A percentile compares a stretch with the other conserved stretches of the same genome.
Conservation (phyloP, 1,140 invertebrate genomes). For the Pemphigus obesinymphae region DNA sequence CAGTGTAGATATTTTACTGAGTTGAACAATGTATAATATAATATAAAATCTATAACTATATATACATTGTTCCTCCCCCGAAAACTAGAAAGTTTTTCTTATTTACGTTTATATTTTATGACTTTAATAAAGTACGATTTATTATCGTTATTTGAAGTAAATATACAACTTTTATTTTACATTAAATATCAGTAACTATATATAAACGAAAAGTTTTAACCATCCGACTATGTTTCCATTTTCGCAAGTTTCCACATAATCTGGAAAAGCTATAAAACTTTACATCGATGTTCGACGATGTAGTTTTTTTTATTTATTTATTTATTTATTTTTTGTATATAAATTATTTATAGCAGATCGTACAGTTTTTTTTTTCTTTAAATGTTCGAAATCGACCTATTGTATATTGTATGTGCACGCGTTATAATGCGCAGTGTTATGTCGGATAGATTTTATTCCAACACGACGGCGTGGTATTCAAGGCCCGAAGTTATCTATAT, state of each 20-base stretch:
- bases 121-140: slow-evolving; percentile 38
- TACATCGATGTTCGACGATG: slow-evolving; percentile 28
- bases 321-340: not conserved
- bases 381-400: slow-evolving; percentile 6
- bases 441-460: not conserved
- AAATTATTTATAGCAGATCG: slow-evolving; percentile 18
- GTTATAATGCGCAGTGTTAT: not conserved
- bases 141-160: slow-evolving; percentile 22
- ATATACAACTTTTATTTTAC: slow-evolving; percentile 33
- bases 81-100: slow-evolving; percentile 34
- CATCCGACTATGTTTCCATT: slow-evolving; percentile 4
- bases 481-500: not conserved
- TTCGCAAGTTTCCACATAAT: slow-evolving; percentile 33
- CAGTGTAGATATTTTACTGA: not conserved
- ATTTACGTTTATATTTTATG: slow-evolving; percentile 38
- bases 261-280: slow-evolving; percentile 30
- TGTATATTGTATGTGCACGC: not conserved
- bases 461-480: not conserved
- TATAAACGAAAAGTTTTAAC: slow-evolving; percentile 23
- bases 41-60: no score
- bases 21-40: not conserved
- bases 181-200: slow-evolving; percentile 16
- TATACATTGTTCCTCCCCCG: not conserved
- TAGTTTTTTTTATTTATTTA: not conserved
- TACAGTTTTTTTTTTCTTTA: not conserved